Evolutionary conservation across 2,888 invertebrate species (phyloP), one percentile per base, ranked within the genome.

Genomic region (Metallyticus violacea): DNA sequence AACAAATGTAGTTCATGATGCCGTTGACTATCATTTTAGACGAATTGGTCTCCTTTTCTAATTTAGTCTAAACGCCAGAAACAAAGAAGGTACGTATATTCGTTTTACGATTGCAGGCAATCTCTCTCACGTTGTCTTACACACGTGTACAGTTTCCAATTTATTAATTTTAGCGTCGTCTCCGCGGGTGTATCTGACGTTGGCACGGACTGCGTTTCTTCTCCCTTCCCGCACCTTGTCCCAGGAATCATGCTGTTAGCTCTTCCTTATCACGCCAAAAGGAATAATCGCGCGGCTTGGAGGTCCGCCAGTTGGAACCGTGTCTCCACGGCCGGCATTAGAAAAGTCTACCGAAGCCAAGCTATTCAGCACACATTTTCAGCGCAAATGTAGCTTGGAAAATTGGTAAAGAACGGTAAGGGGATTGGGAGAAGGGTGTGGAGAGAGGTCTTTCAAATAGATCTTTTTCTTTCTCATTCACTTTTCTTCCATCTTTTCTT

Each of bases 331-430:
- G 40, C 40, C 27, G 9, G 78, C 86, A 86, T 86, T 80, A 84
- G 80, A 86, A 81, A 86, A 86, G 79, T 76, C 85, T 83, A 77
- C 85, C 7, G 30, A 77, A 87, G 87, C 87, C 87, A 87, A 87
- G 77, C 87, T 85, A 87, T 87, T 87, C 87, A 85, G 85, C 87
- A 87, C 87, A 87, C 87, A 87, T 87, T 85, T 91, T 91, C 91
- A 90, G 90, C 89, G 91, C 92, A 92, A 92, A 92, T 92, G 92
- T 92, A 92, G 92, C 92, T 91, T 91, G 91, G 91, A 85, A 92
- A 92, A 92, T 92, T 91, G 92, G 91, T 92, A 90, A 92, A 91
- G 91, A 92, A 92, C 91, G 91, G 90, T 91, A 91, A 90, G 91
- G n/a, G n/a, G n/a, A n/a, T n/a, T n/a, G n/a, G 40, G 40, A 62